A percentile compares a stretch with the other conserved stretches of the same genome.
Conservation (phyloP, 1,140 invertebrate genomes). For the Drosophila dunni region DNA sequence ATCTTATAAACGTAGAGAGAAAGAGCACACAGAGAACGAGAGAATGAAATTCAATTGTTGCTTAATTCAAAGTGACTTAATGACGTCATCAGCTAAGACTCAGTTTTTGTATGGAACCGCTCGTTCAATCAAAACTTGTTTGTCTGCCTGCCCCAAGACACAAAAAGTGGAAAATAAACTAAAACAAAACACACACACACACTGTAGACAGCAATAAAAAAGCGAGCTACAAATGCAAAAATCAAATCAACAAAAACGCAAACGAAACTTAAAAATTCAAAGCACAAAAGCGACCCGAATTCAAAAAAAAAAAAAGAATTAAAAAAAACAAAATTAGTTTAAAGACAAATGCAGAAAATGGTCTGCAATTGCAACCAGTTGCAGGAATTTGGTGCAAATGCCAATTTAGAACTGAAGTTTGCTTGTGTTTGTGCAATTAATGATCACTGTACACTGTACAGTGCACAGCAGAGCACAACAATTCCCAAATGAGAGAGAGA, state of each 20-base stretch:
- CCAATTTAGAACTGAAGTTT: slow-evolving; percentile 44
- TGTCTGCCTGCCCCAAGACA: slow-evolving; percentile 51
- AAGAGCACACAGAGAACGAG: slow-evolving; percentile 16
- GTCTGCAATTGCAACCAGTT: slow-evolving; percentile 44
- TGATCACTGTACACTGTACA: slow-evolving; percentile 12
- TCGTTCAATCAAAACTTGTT: slow-evolving; percentile 77
- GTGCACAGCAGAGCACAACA: slow-evolving; percentile 7
- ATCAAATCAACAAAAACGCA: slow-evolving; percentile 48
- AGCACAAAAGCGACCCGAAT: slow-evolving; percentile 42
- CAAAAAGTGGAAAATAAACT: slow-evolving; percentile 24
- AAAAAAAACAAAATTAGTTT: slow-evolving; percentile 4
- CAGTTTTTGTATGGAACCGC: slow-evolving; percentile 51
- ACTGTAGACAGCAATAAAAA: slow-evolving; percentile 30
- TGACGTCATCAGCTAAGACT: slow-evolving; percentile 62
- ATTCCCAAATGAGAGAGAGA: slow-evolving; percentile 23
- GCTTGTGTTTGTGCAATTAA: slow-evolving; percentile 24
- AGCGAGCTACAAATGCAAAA: slow-evolving; percentile 59
- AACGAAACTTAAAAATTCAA: slow-evolving; percentile 66
- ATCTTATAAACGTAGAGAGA: slow-evolving; percentile 21
- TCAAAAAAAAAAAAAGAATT: background rate
- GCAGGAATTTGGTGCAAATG: slow-evolving; percentile 63
- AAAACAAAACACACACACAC: slow-evolving; percentile 26
- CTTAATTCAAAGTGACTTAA: slow-evolving; percentile 55
- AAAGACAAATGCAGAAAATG: slow-evolving; percentile 23
- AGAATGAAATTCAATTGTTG: slow-evolving; percentile 67